phyloP scores from a whole-genome alignment of 2,797 vertebrate species.

The Etheostoma perlongum region DNA sequence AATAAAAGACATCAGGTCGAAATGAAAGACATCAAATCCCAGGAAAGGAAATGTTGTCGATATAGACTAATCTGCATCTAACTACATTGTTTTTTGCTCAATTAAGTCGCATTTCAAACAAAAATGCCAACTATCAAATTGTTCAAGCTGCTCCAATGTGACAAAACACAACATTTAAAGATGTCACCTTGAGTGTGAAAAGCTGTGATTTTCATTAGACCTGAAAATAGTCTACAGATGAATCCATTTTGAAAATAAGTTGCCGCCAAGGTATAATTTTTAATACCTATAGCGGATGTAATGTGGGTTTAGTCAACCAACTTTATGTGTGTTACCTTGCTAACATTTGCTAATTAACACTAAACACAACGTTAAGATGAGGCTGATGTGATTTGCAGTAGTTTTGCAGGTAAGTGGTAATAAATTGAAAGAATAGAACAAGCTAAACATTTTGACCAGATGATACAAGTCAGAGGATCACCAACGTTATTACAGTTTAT shows the following conservation, averaged over 20 bases:
- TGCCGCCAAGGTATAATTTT: not conserved
- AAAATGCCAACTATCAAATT: not conserved
- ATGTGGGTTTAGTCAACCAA: not conserved
- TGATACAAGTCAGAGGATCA: not conserved
- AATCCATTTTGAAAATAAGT: not conserved
- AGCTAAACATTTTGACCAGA: not conserved
- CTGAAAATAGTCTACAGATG: not conserved
- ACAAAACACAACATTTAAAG: not conserved
- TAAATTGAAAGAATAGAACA: not conserved
- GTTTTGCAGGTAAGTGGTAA: not conserved
- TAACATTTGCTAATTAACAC: not conserved
- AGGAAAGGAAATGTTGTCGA: too few relatives aligned
- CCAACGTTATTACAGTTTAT: not conserved
- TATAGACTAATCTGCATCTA: too few relatives aligned
- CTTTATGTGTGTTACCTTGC: not conserved
- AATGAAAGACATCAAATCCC: too few relatives aligned
- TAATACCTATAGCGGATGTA: too few relatives aligned
- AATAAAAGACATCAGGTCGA: too few relatives aligned
- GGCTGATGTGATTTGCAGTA: not conserved
- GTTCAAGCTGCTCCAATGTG: not conserved
- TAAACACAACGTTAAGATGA: not conserved
- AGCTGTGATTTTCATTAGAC: not conserved
- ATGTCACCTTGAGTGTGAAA: not conserved
- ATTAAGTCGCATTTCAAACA: not conserved
- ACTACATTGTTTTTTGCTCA: too few relatives aligned